phyloP scores from a whole-genome alignment of 2,113 vertebrate genomes.

The Phasianus colchicus region DNA sequence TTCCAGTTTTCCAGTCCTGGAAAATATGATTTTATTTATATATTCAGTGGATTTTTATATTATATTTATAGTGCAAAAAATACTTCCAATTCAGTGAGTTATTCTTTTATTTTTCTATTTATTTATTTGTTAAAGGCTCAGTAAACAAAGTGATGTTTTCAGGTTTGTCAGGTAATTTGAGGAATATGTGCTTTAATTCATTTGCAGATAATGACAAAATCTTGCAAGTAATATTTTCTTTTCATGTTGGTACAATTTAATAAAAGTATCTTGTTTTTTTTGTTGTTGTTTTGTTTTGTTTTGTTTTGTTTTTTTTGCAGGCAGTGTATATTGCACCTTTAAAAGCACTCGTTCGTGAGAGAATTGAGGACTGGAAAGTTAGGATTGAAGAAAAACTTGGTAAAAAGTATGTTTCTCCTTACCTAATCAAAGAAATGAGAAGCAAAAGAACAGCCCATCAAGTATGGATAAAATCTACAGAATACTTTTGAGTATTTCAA shows the following conservation, averaged over 20 bases:
- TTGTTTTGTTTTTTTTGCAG: slow-evolving; percentile 75
- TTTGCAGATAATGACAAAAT: background rate
- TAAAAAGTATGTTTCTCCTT: slow-evolving; percentile 87
- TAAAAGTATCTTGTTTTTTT: background rate
- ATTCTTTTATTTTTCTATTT: background rate
- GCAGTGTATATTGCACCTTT: slow-evolving; percentile 97
- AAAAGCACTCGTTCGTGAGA: slow-evolving; percentile 95
- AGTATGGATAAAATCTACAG: slow-evolving; percentile 30
- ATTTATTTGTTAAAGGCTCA: background rate
- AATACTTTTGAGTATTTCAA: background rate
- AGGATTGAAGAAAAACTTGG: slow-evolving; percentile 96
- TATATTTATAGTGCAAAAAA: background rate
- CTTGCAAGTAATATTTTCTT: background rate
- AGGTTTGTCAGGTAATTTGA: background rate
- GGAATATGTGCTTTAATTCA: background rate
- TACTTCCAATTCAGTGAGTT: background rate
- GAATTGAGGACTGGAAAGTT: slow-evolving; percentile 98
- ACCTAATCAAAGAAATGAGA: slow-evolving; percentile 35
- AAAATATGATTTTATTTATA: background rate
- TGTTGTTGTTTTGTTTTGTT: background rate
- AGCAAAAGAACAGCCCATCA: background rate
- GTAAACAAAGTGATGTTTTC: background rate
- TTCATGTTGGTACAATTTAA: background rate
- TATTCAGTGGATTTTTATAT: background rate
- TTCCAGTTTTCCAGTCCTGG: background rate